phyloP scores from a whole-genome alignment of 2,113 vertebrate species.

The Coptodon bakossiorum region DNA sequence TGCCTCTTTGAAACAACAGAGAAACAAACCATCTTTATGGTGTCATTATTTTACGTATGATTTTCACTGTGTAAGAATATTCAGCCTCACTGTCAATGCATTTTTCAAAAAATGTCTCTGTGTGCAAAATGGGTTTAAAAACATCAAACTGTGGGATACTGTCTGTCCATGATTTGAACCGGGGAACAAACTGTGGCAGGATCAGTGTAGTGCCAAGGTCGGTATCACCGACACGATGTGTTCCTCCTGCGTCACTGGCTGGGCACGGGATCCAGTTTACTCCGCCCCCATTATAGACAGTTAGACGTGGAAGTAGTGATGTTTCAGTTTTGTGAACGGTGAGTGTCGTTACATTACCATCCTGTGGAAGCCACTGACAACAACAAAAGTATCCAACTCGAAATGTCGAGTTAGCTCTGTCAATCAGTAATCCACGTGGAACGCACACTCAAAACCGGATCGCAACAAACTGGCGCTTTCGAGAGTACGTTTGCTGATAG shows the following conservation, averaged over 20 bases:
- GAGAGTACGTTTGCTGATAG: neutral
- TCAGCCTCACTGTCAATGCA: neutral
- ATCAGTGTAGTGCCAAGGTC: neutral
- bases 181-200: neutral
- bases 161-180: neutral
- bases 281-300: neutral
- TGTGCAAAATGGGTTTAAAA: neutral
- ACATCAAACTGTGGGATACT: neutral
- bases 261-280: neutral
- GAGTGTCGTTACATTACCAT: neutral
- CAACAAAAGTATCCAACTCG: neutral
- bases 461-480: neutral
- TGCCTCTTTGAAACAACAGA: no score
- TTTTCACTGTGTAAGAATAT: neutral
- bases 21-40: no score
- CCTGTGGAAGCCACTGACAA: neutral
- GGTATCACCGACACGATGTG: rapidly evolving
- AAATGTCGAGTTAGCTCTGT: rapidly evolving
- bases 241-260: neutral
- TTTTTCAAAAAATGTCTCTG: neutral
- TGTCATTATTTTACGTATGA: no score
- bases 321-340: neutral
- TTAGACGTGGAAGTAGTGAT: rapidly evolving
- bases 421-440: neutral
- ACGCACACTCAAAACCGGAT: rapidly evolving